Percentiles rank a stretch among this genome's conserved stretches.
Evolutionary conservation across 2,113 vertebrate genomes (phyloP).

Genomic region (Urocynchramus pylzowi): DNA sequence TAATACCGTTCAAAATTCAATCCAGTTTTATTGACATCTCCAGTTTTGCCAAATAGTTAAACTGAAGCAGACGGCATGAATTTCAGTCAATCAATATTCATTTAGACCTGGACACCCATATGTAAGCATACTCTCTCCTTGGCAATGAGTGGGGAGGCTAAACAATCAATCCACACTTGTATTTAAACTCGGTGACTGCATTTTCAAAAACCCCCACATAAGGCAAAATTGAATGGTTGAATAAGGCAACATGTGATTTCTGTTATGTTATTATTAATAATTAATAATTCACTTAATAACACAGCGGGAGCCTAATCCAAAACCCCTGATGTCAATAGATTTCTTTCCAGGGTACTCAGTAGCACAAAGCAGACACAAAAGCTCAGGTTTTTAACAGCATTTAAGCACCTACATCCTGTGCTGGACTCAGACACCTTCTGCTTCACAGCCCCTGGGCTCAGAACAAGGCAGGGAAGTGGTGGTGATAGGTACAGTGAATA

Average conservation of each 20-base stretch:
- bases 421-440: background rate
- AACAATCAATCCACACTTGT: slow-evolving; percentile 43
- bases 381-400: background rate
- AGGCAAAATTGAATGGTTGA: slow-evolving; percentile 53
- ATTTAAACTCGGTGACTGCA: slow-evolving; percentile 22
- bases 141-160: slow-evolving; percentile 19
- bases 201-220: slow-evolving; percentile 33
- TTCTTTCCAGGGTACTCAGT: background rate
- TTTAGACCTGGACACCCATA: slow-evolving; percentile 59
- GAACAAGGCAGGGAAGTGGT: background rate
- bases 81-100: slow-evolving; percentile 67
- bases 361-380: background rate
- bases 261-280: slow-evolving; percentile 64
- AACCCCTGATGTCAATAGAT: slow-evolving; percentile 35
- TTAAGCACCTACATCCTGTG: background rate
- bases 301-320: slow-evolving; percentile 39
- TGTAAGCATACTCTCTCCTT: slow-evolving; percentile 45
- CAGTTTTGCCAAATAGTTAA: slow-evolving; percentile 66
- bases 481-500: rapidly evolving
- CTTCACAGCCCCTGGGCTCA: background rate
- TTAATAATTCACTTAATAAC: slow-evolving; percentile 68
- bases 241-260: slow-evolving; percentile 56
- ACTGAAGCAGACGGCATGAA: slow-evolving; percentile 63
- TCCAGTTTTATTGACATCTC: slow-evolving; percentile 68
- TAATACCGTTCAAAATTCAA: slow-evolving; percentile 65